Conservation (phyloP, 2,113 vertebrate genomes). For the Anas platyrhynchos region DNA sequence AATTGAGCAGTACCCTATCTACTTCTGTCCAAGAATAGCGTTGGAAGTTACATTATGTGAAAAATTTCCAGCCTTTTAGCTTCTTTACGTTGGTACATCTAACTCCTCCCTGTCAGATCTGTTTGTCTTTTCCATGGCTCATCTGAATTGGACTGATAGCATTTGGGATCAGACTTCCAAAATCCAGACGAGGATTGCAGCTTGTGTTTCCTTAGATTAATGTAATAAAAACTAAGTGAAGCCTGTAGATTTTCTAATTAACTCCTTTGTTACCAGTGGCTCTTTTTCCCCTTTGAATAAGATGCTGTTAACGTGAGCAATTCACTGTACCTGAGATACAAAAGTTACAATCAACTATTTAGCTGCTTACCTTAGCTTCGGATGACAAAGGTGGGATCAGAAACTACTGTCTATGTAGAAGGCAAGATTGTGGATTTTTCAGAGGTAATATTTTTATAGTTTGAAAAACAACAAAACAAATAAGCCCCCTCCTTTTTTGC, state of each 20-base stretch:
- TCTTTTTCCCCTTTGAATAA: background rate
- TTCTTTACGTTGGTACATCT: background rate
- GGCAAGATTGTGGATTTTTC: background rate
- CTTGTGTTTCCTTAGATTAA: background rate
- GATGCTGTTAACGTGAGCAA: background rate
- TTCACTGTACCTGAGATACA: background rate
- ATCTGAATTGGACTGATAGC: background rate
- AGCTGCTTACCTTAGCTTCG: background rate
- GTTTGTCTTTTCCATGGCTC: background rate
- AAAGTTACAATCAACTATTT: accelerated
- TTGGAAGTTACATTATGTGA: background rate
- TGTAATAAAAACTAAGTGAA: background rate
- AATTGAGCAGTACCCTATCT: background rate
- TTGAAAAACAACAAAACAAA: background rate
- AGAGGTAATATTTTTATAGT: background rate
- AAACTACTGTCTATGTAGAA: background rate
- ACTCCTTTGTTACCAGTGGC: background rate
- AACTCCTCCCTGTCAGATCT: background rate
- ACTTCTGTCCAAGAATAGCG: background rate
- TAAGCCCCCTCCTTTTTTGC: background rate
- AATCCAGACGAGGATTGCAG: background rate
- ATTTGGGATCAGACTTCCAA: background rate
- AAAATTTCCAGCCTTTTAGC: background rate
- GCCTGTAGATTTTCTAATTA: background rate
- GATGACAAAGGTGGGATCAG: background rate